Percentiles rank a stretch among this genome's conserved stretches.
These are phyloP conservation scores for Regulus satrapa DNA, from an alignment of 2,113 vertebrate genomes.

Conservation along the genomic window DNA sequence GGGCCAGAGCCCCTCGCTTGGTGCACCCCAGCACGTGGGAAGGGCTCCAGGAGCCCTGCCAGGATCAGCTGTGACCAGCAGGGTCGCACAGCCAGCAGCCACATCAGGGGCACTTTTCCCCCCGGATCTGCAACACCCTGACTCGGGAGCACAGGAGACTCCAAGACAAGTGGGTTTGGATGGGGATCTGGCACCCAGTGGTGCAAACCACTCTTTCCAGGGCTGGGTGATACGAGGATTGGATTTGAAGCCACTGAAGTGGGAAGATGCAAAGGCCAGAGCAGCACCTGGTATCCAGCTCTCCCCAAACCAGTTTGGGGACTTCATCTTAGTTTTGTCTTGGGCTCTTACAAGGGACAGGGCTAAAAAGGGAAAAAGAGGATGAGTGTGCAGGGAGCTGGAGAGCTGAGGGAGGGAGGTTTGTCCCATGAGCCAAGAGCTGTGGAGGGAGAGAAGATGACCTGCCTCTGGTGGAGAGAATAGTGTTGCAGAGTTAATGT, in stretches of 20 bases:
- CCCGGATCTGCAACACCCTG: neutral
- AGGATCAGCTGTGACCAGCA: neutral
- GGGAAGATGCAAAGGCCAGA: neutral
- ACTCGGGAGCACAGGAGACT: neutral
- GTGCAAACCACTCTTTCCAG: neutral
- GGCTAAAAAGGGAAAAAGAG: neutral
- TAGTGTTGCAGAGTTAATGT: neutral
- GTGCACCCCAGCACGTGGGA: neutral
- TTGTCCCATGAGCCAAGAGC: neutral
- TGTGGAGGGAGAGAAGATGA: neutral
- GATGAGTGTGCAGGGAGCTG: neutral
- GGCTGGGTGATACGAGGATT: neutral
- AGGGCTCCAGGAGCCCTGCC: neutral
- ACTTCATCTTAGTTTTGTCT: neutral
- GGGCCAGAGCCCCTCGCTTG: neutral
- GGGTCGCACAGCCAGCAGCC: neutral
- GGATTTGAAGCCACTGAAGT: neutral
- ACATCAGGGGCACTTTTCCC: accelerated
- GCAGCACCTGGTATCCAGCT: neutral
- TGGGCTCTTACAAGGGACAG: neutral
- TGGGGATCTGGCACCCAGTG: neutral
- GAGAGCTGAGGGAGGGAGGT: neutral
- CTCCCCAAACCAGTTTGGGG: neutral
- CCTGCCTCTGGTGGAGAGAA: neutral
- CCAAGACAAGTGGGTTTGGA: neutral